Conservation (phyloP, 2,797 vertebrate genomes). For the Sebastes nivosus region DNA sequence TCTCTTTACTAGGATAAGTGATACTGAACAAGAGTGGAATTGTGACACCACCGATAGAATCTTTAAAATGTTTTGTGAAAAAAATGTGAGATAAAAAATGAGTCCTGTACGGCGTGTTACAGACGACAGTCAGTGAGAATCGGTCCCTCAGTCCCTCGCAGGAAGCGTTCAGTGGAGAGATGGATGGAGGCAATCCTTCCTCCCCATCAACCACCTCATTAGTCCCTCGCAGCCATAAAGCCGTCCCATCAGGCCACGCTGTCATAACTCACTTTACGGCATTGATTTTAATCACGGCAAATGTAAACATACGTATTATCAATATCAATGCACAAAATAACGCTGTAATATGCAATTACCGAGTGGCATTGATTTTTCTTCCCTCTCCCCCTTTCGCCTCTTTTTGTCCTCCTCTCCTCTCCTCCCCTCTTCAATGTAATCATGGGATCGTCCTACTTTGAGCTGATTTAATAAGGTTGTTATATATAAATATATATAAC, state of each 20-base stretch:
- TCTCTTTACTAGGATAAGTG: not conserved
- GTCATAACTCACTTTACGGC: slow-evolving; percentile 87
- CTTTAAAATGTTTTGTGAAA: not conserved
- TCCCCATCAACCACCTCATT: slow-evolving; percentile 85
- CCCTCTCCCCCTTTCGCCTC: slow-evolving; percentile 27
- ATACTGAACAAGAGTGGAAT: not conserved
- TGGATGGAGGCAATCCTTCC: slow-evolving; percentile 79
- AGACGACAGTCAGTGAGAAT: slow-evolving; percentile 8
- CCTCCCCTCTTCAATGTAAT: slow-evolving; percentile 83
- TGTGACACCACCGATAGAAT: not conserved
- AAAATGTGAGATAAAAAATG: not conserved
- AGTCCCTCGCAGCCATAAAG: slow-evolving; percentile 82
- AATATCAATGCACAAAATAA: slow-evolving; percentile 94
- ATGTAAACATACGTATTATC: slow-evolving; percentile 97
- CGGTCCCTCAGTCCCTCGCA: slow-evolving; percentile 33
- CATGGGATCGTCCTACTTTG: slow-evolving; percentile 77
- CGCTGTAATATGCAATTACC: slow-evolving; percentile 96
- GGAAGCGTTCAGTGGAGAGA: slow-evolving; percentile 77
- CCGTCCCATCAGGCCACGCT: slow-evolving; percentile 80
- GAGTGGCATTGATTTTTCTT: slow-evolving; percentile 90
- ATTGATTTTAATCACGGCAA: slow-evolving; percentile 91
- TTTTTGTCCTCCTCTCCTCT: slow-evolving; percentile 25
- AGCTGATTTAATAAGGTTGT: slow-evolving; percentile 94
- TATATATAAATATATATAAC: slow-evolving; percentile 83
- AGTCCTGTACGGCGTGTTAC: not conserved